Base-by-base conservation (phyloP, 2,113 vertebrate genomes). In the Pardalotus punctatus region DNA sequence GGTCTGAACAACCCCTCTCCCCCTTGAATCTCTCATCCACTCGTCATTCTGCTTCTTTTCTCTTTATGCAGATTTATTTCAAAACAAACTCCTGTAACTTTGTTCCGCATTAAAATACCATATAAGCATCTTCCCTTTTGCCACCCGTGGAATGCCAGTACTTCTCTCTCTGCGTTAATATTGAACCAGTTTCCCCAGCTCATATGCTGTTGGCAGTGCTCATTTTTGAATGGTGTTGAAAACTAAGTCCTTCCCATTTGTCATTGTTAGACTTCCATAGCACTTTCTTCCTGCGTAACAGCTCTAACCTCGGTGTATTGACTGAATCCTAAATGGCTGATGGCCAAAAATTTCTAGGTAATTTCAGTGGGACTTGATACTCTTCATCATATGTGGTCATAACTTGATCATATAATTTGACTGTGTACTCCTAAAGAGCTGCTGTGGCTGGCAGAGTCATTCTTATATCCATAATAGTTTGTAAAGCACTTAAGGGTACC, bases 401-500 rank as follows among this genome's bases (percentile, higher is more conserved):
- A 95, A 97, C 88, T 93, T 93, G 94, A 80, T 93, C 92, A 48
- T 96, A 74, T 94, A 96, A 96, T 96, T 94, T 95, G 88, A 43
- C 88, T 95, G 94, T 97, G 93, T 95, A 96, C 96, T 94, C 92
- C 84, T 96, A 95, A 96, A 97, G 94, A 96, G 95, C 94, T 94
- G 86, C 94, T 86, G 88, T 91, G 93, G 82, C 94, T 96, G 93
- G 92, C 95, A 69, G 84, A 97, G 92, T 96, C 92, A 93, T 96
- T 97, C 95, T 96, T 96, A 88, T 91, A 96, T 95, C 92, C 94
- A 96, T 97, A 97, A 96, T 71, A 95, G 94, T 97, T 97, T 96
- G 93, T 96, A 96, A 96, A 96, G 96, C 96, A 96, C 96, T 97
- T 97, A 97, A 97, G 92, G 92, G 92, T 96, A 95, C 86, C 94